phyloP scores from a whole-genome alignment of 2,113 vertebrate species.

The Sinocyclocheilus anophthalmus region DNA sequence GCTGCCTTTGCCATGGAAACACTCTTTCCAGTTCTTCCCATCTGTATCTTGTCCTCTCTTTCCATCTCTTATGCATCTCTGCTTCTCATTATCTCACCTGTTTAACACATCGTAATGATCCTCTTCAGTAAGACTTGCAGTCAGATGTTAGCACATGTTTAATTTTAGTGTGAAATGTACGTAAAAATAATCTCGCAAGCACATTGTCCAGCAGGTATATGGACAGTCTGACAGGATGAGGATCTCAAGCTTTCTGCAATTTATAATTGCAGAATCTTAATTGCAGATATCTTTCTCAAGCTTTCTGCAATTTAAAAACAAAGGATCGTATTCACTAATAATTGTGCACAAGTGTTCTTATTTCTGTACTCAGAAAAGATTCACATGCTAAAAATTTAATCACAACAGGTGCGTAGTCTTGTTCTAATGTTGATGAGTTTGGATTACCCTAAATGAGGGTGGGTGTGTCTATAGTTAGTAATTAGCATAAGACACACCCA shows the following conservation, averaged over 20 bases:
- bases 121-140: background rate
- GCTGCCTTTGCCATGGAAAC: constrained; percentile 48
- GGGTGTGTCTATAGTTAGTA: no score
- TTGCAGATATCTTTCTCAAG: background rate
- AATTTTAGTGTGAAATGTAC: background rate
- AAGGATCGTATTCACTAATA: no score
- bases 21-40: constrained; percentile 32
- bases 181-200: background rate
- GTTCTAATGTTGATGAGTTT: no score
- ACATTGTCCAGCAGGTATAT: background rate
- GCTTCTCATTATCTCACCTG: constrained; percentile 33
- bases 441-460: no score
- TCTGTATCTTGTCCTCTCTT: constrained; percentile 14
- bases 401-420: no score
- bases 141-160: background rate
- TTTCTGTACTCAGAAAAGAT: no score
- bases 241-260: background rate
- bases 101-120: constrained; percentile 14
- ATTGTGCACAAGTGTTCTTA: no score
- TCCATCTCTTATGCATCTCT: constrained; percentile 39
- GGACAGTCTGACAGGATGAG: background rate
- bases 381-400: no score
- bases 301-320: background rate
- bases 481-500: no score
- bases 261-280: no score